A percentile compares a stretch with the other conserved stretches of the same genome.
phyloP scores from a whole-genome alignment of 2,113 vertebrate species.

The Deroptyus accipitrinus region DNA sequence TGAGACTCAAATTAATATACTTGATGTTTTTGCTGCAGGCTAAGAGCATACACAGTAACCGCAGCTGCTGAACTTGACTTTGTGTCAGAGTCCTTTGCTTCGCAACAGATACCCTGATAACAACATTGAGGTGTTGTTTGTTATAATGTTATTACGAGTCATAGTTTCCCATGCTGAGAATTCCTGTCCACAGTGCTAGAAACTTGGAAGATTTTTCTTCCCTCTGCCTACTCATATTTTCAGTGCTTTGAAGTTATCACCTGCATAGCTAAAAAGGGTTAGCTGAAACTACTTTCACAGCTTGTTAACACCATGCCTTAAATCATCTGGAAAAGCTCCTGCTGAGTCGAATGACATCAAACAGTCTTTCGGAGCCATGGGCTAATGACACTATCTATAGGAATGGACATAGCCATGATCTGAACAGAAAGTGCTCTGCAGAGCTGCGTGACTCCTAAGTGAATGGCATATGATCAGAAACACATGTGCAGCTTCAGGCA shows the following conservation, averaged over 20 bases:
- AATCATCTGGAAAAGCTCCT: slow-evolving; percentile 58
- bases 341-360: slow-evolving; percentile 43
- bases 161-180: background rate
- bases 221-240: background rate
- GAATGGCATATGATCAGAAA: background rate
- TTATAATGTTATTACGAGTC: background rate
- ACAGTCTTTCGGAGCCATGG: slow-evolving; percentile 1
- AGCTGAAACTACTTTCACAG: slow-evolving; percentile 47
- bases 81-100: background rate
- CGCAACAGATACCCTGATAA: background rate
- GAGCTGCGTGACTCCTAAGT: background rate
- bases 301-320: slow-evolving; percentile 53
- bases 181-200: background rate
- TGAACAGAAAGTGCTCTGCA: background rate
- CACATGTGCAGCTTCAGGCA: background rate
- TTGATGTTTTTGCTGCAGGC: background rate
- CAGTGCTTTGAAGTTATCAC: slow-evolving; percentile 56
- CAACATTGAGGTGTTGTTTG: background rate
- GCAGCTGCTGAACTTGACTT: background rate
- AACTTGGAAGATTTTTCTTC: slow-evolving; percentile 26
- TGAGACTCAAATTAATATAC: background rate
- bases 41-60: background rate
- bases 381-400: slow-evolving; percentile 1
- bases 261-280: slow-evolving; percentile 24
- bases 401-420: background rate